Evolutionary conservation across 1,140 invertebrate species (phyloP), one percentile per base, ranked within the genome.

Genomic region (Paralvinella palmiformis): DNA sequence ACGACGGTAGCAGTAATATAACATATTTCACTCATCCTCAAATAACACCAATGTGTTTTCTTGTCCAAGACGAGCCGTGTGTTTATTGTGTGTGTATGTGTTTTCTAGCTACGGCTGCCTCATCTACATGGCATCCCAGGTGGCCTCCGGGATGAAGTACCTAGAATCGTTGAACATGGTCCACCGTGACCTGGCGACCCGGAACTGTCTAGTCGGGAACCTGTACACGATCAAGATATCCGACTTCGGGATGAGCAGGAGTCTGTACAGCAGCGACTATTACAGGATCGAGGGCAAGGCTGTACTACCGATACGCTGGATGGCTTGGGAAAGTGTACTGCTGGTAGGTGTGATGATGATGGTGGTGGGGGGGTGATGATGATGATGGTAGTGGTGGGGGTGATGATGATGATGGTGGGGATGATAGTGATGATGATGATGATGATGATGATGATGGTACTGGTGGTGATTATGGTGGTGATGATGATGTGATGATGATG

Each of bases 221-320:
- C 86, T 86, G 59, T 91, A 90, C 77, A 86, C 89, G 67, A 87
- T 94, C 63, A 94, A 94, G 83, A 92, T 94, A 68, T 91, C 90
- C 56, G 91, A 94, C 79, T 92, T 93, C 79, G 91, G 90, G n/a
- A 92, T 91, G 33, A 90, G 90, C 80, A 90, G 91, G 73, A 89
- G 91, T 79, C 73, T 88, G 17, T 94, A 93, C 76, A 84, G 87
- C 20, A 84, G 85, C 35, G 91, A 94, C 78, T 69, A 66, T 50
- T 66, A 66, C 77, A 87, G 88, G 72, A 86, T 91, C 5, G 90
- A 91, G 71, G 91, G 88, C 1, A 85, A 87, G 33, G 86, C 89
- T 59, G 87, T 89, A 0, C 76, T 94, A 64, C 91, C 92, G 0
- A 85, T 94, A 59, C 84, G 92, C 36, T 94, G 91, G 92, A 92